Base-by-base conservation (phyloP, 2,797 vertebrate species). In the Falco novaeseelandiae region DNA sequence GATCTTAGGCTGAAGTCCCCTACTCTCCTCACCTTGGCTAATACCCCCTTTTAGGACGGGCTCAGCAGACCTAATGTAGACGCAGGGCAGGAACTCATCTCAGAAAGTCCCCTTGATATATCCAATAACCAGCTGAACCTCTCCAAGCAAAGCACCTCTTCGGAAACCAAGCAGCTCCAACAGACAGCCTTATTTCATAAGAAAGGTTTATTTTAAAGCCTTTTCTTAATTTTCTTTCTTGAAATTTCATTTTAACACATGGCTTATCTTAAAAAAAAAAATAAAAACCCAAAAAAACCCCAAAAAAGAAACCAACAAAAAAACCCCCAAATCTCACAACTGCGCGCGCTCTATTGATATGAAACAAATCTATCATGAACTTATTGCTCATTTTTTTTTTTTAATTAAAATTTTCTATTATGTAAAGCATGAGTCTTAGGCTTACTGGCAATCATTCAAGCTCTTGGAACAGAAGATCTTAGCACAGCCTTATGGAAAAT, bases 391-490 rank as follows among this genome's bases (percentile, higher is more conserved):
- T 83, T 89, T 86, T 92, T 92, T 86, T 92, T 92, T 87, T 95
- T 92, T 87, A 97, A 96, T 96, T 95, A 95, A 91, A 87, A 54
- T n/a, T 83, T 93, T 74, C 65, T 95, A 4, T 88, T 93, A 80
- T 52, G 52, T 83, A 85, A 94, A 94, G 46, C 46, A 76, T 21
- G 42, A 83, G 23, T 91, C 49, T 93, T 74, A 65, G 44, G 21
- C 71, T 81, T 66, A 30, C 70, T 89, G 86, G 78, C 59, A 96
- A 87, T 90, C 78, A 83, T 69, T 95, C 90, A 89, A 6, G 12
- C 57, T 91, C 57, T 92, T 81, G 40, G 63, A 94, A 87, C 14
- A 74, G 32, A 78, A 59, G 52, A 70, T 67, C 49, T 69, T 71
- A 73, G 63, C 54, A 44, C 49, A 87, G 25, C 19, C 44, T 95